Base-by-base conservation (phyloP, 2,888 invertebrate genomes). In the Chrysopilus asiliformis region DNA sequence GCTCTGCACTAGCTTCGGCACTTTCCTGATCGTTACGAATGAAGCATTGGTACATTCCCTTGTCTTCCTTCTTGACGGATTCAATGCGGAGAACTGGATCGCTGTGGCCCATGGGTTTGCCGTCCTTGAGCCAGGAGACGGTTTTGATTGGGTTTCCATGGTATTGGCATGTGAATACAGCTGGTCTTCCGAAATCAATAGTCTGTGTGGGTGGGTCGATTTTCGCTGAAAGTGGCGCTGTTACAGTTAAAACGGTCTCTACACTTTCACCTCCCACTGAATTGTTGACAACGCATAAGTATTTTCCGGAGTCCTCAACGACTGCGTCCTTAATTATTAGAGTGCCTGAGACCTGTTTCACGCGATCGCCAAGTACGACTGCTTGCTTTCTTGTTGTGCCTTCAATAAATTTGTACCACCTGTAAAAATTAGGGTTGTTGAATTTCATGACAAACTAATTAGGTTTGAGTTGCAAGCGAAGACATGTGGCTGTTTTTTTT, bases 41-140 rank as follows among this genome's bases (percentile, higher is more conserved):
- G 55, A 93, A 89, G 58, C 94, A 94, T 57, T 94, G 94, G 60
- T 93, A 94, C 91, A 93, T 93, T 53, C 94, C 94, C 56, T 87
- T 87, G 61, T 93, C 93, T 63, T 89, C 87, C 53, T 91, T 85
- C 61, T 86, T 81, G 1, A 94, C 89, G 2, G 86, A 79, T 52
- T 85, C 85, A 51, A 94, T 90, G 46, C 84, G 70, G 29, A 93
- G 65, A 38, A 82, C 74, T 4, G 82, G 74, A 51, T 89, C 87
- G 49, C 79, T 79, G 52, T 85, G 81, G 41, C 79, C 79, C 53
- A 94, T 72, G 39, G 78, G 76, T 61, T 82, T 81, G 47, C 93
- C 90, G 58, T 94, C 89, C 64, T 93, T 91, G 44, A 87, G 68
- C 94, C 94, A 94, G 37, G 78, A 81, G 45, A 93, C 75, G 2